These are phyloP conservation scores for Aphodius granarius DNA, from an alignment of 2,888 invertebrate genomes.

Conservation along the genomic window DNA sequence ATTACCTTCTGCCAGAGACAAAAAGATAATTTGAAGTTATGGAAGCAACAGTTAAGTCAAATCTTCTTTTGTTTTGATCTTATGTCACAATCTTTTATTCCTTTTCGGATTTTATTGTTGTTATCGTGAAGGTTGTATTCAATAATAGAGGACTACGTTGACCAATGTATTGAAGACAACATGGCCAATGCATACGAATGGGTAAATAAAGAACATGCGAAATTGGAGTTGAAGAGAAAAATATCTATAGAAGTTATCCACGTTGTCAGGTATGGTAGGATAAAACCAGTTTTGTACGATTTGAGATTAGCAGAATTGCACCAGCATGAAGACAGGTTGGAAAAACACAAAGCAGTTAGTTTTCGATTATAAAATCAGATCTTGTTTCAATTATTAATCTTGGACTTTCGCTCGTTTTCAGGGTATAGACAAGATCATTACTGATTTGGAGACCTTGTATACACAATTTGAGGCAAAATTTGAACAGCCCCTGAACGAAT, in stretches of 20 bases:
- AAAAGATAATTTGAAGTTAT: background rate
- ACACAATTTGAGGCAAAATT: background rate
- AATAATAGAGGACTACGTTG: constrained; percentile 8
- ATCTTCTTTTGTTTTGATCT: background rate
- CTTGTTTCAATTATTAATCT: background rate
- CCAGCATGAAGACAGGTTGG: constrained; percentile 7
- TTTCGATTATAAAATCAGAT: background rate
- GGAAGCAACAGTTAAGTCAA: constrained; percentile 5
- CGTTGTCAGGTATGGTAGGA: constrained; percentile 12
- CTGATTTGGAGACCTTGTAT: background rate
- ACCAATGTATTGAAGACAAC: constrained; percentile 17
- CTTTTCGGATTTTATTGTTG: background rate
- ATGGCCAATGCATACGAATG: constrained; percentile 8
- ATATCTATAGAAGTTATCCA: constrained; percentile 13
- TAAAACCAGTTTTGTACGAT: constrained; percentile 15
- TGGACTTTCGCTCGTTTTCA: background rate
- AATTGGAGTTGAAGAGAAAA: constrained; percentile 5
- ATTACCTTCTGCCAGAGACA: background rate
- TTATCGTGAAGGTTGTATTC: constrained; percentile 17
- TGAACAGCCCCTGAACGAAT: background rate
- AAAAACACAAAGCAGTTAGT: constrained; percentile 17
- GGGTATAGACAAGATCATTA: background rate
- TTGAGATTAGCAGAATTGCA: constrained; percentile 9
- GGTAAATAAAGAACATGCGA: constrained; percentile 5
- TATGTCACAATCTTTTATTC: background rate